These are phyloP conservation scores for Myopa tessellatipennis DNA, from an alignment of 2,888 invertebrate species.

Conservation along the genomic window DNA sequence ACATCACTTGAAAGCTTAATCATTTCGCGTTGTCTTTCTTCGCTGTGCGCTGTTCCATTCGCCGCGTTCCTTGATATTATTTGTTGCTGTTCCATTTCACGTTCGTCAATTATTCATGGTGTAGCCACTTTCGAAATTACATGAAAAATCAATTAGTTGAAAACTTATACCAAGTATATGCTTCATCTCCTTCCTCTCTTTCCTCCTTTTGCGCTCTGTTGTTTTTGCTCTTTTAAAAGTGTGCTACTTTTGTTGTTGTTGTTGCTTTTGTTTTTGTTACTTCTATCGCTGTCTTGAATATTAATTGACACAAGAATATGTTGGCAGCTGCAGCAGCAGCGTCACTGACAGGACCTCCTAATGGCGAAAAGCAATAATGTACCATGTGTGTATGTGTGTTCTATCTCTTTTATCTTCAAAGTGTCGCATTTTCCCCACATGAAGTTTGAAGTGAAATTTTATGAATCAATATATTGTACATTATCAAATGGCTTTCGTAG, in stretches of 20 bases:
- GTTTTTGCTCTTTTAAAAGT: background rate
- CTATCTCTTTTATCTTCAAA: background rate
- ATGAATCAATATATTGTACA: too few species aligned
- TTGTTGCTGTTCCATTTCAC: slow-evolving; percentile 23
- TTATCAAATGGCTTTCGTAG: too few species aligned
- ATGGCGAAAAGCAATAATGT: background rate
- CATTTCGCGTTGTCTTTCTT: too few species aligned
- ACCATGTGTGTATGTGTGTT: background rate
- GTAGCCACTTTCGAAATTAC: slow-evolving; percentile 41
- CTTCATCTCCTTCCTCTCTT: background rate
- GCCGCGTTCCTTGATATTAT: background rate
- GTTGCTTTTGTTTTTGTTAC: background rate
- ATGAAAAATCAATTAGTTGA: slow-evolving; percentile 42
- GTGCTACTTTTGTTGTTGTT: too few species aligned
- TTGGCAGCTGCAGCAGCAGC: background rate
- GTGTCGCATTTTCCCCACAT: slow-evolving; percentile 27
- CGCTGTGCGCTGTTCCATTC: too few species aligned
- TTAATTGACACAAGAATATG: slow-evolving; percentile 25
- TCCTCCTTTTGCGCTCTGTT: background rate
- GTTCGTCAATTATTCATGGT: slow-evolving; percentile 39
- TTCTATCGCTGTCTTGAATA: slow-evolving; percentile 31
- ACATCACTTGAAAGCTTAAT: too few species aligned
- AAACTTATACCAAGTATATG: slow-evolving; percentile 20
- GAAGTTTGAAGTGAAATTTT: background rate
- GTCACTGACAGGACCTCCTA: background rate